Evolutionary conservation across 2,888 invertebrate genomes (phyloP).

Genomic region (Dendrolimus houi): DNA sequence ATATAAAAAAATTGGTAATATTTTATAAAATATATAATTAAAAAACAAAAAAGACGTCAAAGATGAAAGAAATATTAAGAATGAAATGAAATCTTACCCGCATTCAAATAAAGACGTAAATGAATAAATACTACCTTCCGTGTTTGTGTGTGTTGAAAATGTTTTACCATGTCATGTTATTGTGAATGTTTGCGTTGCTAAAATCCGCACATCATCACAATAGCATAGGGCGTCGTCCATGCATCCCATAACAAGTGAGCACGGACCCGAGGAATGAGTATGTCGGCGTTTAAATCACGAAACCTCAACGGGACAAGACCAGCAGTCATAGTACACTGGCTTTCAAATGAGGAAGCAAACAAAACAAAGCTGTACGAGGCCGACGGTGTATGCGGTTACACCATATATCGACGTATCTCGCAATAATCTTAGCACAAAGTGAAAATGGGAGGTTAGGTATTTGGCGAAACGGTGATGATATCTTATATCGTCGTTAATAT

Average conservation of each 20-base stretch:
- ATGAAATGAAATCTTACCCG: slow-evolving; percentile 35
- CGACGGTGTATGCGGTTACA: slow-evolving; percentile 28
- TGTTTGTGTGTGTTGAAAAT: slow-evolving; percentile 59
- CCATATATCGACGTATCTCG: slow-evolving; percentile 33
- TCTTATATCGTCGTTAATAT: slow-evolving; percentile 73
- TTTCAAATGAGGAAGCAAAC: slow-evolving; percentile 62
- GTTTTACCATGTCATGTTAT: slow-evolving; percentile 65
- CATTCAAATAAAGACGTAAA: slow-evolving; percentile 47
- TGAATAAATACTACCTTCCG: slow-evolving; percentile 71
- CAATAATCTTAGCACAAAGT: slow-evolving; percentile 65
- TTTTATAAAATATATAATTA: too few relatives aligned
- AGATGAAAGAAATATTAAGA: slow-evolving; percentile 11
- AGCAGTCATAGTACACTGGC: slow-evolving; percentile 68
- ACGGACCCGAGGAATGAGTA: slow-evolving; percentile 69
- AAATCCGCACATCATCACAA: slow-evolving; percentile 50
- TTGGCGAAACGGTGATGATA: slow-evolving; percentile 70
- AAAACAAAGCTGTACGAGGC: slow-evolving; percentile 51
- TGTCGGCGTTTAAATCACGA: slow-evolving; percentile 21
- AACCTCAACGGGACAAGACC: slow-evolving; percentile 21
- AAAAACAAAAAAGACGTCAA: slow-evolving; percentile 6
- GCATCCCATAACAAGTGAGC: slow-evolving; percentile 57
- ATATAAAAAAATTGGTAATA: slow-evolving; percentile 2
- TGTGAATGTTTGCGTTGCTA: slow-evolving; percentile 59
- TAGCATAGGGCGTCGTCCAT: slow-evolving; percentile 58
- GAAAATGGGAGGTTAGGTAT: slow-evolving; percentile 66